Conservation (phyloP, 2,888 invertebrate genomes). For the Campoplex capitator region DNA sequence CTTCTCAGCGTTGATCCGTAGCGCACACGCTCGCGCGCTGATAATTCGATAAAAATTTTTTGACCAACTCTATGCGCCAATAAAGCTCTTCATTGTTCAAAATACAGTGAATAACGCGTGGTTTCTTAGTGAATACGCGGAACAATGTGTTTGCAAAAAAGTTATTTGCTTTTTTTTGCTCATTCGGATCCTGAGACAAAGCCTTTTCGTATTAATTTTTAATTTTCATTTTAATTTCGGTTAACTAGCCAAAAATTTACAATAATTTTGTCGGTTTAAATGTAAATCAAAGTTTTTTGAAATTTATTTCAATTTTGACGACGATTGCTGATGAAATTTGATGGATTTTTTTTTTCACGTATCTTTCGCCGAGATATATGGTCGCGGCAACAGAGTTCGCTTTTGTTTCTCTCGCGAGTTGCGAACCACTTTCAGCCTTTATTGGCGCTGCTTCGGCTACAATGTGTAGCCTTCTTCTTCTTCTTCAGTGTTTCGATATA, state of each 20-base stretch:
- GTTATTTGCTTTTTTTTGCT: neutral
- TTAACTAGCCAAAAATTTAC: neutral
- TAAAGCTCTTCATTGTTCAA: neutral
- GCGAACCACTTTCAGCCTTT: neutral
- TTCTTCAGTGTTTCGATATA: neutral
- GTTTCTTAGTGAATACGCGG: neutral
- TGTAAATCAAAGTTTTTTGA: too few species aligned
- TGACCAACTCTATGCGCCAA: neutral
- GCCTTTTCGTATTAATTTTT: neutral
- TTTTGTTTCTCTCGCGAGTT: neutral
- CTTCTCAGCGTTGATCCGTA: neutral
- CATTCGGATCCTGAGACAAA: neutral
- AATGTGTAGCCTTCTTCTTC: neutral
- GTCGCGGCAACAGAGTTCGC: neutral
- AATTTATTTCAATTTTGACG: too few species aligned
- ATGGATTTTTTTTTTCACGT: neutral
- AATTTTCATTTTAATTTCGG: neutral
- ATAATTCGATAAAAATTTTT: neutral
- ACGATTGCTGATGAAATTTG: neutral
- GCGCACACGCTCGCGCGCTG: neutral
- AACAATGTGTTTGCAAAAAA: neutral
- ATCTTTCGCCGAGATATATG: neutral
- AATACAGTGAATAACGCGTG: neutral
- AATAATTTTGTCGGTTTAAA: neutral
- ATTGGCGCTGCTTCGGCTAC: neutral